Evolutionary conservation across 2,888 invertebrate genomes (phyloP).

Genomic region (Biston stratarius): DNA sequence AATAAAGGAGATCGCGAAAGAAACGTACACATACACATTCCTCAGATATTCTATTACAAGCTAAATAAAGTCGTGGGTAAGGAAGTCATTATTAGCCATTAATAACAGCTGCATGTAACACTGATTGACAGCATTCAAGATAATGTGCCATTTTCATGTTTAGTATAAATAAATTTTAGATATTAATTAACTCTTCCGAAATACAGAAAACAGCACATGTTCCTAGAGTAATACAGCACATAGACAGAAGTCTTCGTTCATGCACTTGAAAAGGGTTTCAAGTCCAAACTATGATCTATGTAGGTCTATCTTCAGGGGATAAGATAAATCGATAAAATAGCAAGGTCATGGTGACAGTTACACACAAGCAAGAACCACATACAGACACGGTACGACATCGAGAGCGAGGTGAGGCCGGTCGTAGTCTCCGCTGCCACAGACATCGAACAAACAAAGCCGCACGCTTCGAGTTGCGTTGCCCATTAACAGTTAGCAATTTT

Average conservation of each 20-base stretch:
- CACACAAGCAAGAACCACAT: conserved; percentile 80
- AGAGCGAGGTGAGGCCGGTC: conserved; percentile 74
- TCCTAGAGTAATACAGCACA: conserved; percentile 57
- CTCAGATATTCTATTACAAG: conserved; percentile 20
- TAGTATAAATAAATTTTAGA: conserved; percentile 25
- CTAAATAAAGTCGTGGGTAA: conserved; percentile 24
- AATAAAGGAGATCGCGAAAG: conserved; percentile 29
- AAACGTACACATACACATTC: conserved; percentile 30
- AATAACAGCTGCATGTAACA: conserved; percentile 51
- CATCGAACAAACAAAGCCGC: conserved; percentile 84
- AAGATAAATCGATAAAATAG: conserved; percentile 49
- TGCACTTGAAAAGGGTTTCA: conserved; percentile 62
- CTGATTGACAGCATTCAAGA: conserved; percentile 64
- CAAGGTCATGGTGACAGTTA: conserved; percentile 71
- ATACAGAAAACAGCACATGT: conserved; percentile 64
- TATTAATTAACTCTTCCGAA: conserved; percentile 9
- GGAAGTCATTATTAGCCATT: conserved; percentile 19
- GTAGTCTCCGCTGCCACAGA: conserved; percentile 74
- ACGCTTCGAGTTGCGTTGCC: conserved; percentile 75
- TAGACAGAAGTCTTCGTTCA: conserved; percentile 61
- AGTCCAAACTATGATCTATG: conserved; percentile 23
- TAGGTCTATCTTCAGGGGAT: conserved; percentile 30
- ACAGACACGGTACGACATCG: conserved; percentile 78
- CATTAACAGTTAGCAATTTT: conserved; percentile 52
- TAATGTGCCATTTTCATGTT: conserved; percentile 62